phyloP scores from a whole-genome alignment of 2,888 invertebrate genomes.

The Phengaris alcon region DNA sequence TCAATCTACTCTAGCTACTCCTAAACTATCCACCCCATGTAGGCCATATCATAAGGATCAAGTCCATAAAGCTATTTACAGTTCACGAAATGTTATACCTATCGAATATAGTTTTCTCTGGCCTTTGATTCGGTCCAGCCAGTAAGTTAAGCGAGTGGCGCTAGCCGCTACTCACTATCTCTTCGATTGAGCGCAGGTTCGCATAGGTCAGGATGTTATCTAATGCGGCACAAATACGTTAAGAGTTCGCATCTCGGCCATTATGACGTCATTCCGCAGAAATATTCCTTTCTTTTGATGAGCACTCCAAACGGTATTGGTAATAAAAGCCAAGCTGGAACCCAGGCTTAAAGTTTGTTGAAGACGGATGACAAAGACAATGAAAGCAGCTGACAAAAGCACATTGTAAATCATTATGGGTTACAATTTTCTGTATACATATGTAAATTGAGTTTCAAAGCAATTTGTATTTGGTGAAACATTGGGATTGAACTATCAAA shows the following conservation, averaged over 20 bases:
- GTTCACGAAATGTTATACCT: not conserved
- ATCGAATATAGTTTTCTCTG: not conserved
- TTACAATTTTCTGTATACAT: too few relatives aligned
- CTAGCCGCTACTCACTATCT: slow-evolving; percentile 1
- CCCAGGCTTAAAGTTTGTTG: too few relatives aligned
- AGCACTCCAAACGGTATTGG: not conserved
- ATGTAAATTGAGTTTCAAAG: too few relatives aligned
- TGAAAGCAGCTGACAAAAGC: too few relatives aligned
- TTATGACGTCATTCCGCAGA: not conserved
- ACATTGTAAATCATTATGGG: too few relatives aligned
- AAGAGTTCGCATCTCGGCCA: slow-evolving; percentile 1
- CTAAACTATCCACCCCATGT: too few relatives aligned
- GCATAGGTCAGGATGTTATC: slow-evolving; percentile 4
- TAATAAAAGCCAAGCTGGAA: too few relatives aligned
- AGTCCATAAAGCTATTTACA: too few relatives aligned
- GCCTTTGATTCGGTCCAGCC: not conserved
- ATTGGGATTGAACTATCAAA: not conserved
- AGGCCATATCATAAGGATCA: too few relatives aligned
- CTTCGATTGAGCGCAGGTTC: slow-evolving; percentile 2
- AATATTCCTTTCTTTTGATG: not conserved
- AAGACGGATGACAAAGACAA: too few relatives aligned
- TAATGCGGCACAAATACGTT: slow-evolving; percentile 1
- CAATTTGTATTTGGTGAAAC: too few relatives aligned
- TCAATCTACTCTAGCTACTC: too few relatives aligned
- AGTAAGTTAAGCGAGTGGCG: not conserved